Base-by-base conservation (phyloP, 1,140 invertebrate genomes). In the Nephila pilipes region DNA sequence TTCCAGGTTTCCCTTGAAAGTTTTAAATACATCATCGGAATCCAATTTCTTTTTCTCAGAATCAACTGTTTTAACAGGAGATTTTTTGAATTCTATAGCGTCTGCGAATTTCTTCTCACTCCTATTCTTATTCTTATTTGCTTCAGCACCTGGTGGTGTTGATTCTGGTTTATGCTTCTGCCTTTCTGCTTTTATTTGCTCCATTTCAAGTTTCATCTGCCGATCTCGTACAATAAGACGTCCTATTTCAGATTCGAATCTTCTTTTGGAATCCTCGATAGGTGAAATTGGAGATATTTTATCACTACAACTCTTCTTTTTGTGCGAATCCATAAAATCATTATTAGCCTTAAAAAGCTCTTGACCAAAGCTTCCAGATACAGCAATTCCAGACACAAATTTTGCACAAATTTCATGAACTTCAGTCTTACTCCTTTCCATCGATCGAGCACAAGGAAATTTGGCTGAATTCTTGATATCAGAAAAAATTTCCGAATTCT, bases 241-340 rank as follows among this genome's bases (percentile, higher is more conserved):
- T 1, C 96, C 96, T 25, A 96, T 96, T 94, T 96, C 96, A 1
- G 96, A 96, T 87, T 96, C 96, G 93, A 96, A 96, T 90, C 95
- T 96, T 2, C 96, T 94, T 20, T 95, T 95, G 0, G 94, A 94
- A 81, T 94, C 94, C 18, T 94, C 94, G 20, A 94, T 69, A 25
- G 94, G 94, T 57, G 96, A 85, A 94, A 94, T 91, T 14, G 90
- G 90, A 29, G 93, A 92, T 29, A 89, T 36, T 60, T 94, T 92
- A 29, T 94, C 93, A 38, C 92, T 89, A 16, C 85, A 83, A n/a
- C 69, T 83, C 20, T 46, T 32, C 38, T 81, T 83, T 65, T 93
- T 93, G 25, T 93, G 69, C 1, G 81, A 79, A 54, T 93, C 91
- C 8, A 22, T 25, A 38, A 85, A 80, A 18, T 93, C 91, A 75